A percentile compares a stretch with the other conserved stretches of the same genome.
Evolutionary conservation across 2,888 invertebrate species (phyloP).

Genomic region (Trimorus sp.): DNA sequence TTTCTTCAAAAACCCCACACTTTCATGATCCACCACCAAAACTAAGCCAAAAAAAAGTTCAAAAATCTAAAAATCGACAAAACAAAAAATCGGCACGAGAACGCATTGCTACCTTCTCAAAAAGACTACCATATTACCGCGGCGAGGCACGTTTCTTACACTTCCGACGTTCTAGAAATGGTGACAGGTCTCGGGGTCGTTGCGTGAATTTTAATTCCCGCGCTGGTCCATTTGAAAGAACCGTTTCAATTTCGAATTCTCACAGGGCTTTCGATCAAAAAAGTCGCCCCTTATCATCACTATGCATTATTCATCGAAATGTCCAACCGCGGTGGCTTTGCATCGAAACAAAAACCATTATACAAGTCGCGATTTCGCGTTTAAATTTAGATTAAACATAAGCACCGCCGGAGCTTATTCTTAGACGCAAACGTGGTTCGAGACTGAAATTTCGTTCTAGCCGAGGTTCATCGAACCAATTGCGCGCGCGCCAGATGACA

Average conservation of each 20-base stretch:
- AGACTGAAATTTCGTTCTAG: slow-evolving; percentile 44
- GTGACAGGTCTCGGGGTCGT: slow-evolving; percentile 70
- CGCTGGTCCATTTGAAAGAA: slow-evolving; percentile 64
- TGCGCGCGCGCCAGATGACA: slow-evolving; percentile 49
- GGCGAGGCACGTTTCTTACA: slow-evolving; percentile 71
- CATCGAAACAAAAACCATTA: no score
- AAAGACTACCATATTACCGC: slow-evolving; percentile 56
- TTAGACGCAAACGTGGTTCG: slow-evolving; percentile 28
- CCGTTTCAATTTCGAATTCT: slow-evolving; percentile 46
- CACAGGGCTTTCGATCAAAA: slow-evolving; percentile 20
- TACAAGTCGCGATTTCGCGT: no score
- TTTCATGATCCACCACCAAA: no score
- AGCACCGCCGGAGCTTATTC: slow-evolving; percentile 36
- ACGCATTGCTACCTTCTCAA: not conserved
- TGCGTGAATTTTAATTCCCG: slow-evolving; percentile 72
- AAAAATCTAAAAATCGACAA: no score
- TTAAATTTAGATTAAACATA: slow-evolving; percentile 17
- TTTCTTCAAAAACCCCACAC: no score
- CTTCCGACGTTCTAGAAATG: slow-evolving; percentile 74
- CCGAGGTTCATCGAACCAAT: slow-evolving; percentile 57
- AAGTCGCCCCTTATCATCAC: slow-evolving; percentile 23
- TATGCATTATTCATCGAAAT: slow-evolving; percentile 41
- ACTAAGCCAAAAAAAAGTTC: no score
- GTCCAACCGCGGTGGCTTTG: slow-evolving; percentile 18
- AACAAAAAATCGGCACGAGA: no score